Conservation (phyloP, 2,113 vertebrate species). For the Hyaena hyaena region DNA sequence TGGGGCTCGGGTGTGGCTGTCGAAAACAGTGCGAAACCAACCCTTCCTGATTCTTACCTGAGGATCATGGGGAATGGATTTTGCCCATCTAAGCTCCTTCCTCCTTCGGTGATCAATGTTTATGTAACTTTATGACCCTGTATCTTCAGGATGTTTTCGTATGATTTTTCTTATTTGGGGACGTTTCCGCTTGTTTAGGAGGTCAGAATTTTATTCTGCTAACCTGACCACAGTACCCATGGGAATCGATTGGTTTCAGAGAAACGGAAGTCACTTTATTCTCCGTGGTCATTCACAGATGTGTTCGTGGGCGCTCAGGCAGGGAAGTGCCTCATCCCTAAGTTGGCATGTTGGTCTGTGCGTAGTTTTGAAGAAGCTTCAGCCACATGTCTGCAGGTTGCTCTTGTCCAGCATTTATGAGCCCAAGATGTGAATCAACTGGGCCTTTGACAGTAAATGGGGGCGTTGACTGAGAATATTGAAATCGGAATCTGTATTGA, state of each 20-base stretch:
- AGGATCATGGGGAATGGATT: background rate
- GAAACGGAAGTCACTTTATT: too few relatives aligned
- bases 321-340: too few relatives aligned
- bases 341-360: too few relatives aligned
- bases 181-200: background rate
- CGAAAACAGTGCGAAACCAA: background rate
- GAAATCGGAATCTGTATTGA: background rate
- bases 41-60: background rate
- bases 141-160: background rate
- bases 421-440: background rate
- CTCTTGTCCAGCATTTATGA: background rate
- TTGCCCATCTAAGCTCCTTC: background rate
- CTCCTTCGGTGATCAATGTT: background rate
- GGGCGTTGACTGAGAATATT: background rate
- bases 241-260: too few relatives aligned
- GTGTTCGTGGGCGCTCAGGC: too few relatives aligned
- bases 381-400: background rate
- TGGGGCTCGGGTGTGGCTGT: rapidly evolving
- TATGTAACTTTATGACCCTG: too few relatives aligned
- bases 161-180: background rate
- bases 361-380: too few relatives aligned
- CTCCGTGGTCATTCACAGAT: too few relatives aligned
- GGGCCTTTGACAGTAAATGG: background rate
- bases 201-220: too few relatives aligned
- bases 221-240: too few relatives aligned